phyloP scores from a whole-genome alignment of 2,113 vertebrate genomes.

The Platycercus adscitus region DNA sequence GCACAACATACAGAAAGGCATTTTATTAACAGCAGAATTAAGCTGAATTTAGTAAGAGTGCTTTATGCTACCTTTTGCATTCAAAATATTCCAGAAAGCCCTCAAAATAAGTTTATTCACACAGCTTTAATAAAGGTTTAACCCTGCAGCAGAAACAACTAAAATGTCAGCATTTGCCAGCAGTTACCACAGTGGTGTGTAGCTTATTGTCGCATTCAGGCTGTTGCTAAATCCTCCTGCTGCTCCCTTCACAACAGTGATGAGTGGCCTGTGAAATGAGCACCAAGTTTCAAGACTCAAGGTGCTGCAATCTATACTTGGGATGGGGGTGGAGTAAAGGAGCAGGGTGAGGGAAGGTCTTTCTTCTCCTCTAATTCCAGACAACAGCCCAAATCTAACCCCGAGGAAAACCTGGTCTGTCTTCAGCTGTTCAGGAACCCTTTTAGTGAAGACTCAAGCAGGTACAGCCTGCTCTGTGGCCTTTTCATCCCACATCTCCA shows the following conservation, averaged over 20 bases:
- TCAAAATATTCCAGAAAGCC: constrained; percentile 32
- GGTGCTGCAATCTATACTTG: background rate
- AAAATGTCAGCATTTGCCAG: constrained; percentile 37
- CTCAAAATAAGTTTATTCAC: constrained; percentile 38
- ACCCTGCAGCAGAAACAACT: constrained; percentile 40
- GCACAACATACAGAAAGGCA: background rate
- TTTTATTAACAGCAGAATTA: constrained; percentile 32
- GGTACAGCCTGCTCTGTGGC: background rate
- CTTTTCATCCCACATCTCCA: background rate
- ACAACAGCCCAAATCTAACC: background rate
- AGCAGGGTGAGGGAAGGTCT: background rate
- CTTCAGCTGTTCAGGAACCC: background rate
- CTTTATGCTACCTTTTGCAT: background rate
- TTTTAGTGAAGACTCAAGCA: background rate
- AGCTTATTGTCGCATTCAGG: constrained; percentile 37
- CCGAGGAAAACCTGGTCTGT: background rate
- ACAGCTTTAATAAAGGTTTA: constrained; percentile 39
- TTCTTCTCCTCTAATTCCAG: background rate
- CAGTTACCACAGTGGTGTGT: background rate
- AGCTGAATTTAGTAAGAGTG: background rate
- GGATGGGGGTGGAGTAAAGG: background rate
- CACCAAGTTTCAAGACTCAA: background rate
- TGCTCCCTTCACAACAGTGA: constrained; percentile 50
- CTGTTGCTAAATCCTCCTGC: constrained; percentile 45
- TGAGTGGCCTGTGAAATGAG: constrained; percentile 50